Base-by-base conservation (phyloP, 2,888 invertebrate species). In the Ichneumoninae sp. region DNA sequence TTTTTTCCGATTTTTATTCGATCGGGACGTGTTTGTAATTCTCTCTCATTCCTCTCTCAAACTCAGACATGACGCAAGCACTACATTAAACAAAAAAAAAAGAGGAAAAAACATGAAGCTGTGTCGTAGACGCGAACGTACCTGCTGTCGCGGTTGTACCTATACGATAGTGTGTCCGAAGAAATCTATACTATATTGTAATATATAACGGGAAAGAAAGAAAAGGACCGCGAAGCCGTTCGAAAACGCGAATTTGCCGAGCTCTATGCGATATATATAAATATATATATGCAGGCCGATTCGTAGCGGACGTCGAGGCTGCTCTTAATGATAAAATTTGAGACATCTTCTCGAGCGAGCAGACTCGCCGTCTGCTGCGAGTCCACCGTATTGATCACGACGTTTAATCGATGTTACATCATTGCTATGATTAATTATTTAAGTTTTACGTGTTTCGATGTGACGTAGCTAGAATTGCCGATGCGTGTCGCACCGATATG, bases 391-490 rank as follows among this genome's bases (percentile, higher is more conserved):
- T 33, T 33, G 82, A 70, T 57, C 65, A 80, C 62, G 47, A 86
- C 83, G 71, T 86, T 89, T 84, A 80, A 86, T 89, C 85, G 84
- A 85, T 89, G 86, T 89, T 89, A 86, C 81, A 79, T 83, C 79
- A 87, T 88, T 80, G 84, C 81, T 86, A 83, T 85, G 86, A 87
- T 82, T 86, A 85, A 65, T 71, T 80, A 68, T 81, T 84, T 76
- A 79, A 79, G 83, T 82, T 86, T 86, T 89, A 86, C 88, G 85
- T 88, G 86, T 89, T 87, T 90, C 85, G 76, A 87, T 89, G 88
- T 89, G 80, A 85, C 81, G 79, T 87, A 88, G 87, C 77, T 85
- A 83, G 82, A 82, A 80, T 70, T 80, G 83, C 82, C 87, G 86
- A 84, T 81, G 83, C 86, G 82, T 78, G 83, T 76, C 78, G 75